phyloP scores from a whole-genome alignment of 30 jellyfish, hydroid and myxozoan genomes.

The Aurelia coerulea region DNA sequence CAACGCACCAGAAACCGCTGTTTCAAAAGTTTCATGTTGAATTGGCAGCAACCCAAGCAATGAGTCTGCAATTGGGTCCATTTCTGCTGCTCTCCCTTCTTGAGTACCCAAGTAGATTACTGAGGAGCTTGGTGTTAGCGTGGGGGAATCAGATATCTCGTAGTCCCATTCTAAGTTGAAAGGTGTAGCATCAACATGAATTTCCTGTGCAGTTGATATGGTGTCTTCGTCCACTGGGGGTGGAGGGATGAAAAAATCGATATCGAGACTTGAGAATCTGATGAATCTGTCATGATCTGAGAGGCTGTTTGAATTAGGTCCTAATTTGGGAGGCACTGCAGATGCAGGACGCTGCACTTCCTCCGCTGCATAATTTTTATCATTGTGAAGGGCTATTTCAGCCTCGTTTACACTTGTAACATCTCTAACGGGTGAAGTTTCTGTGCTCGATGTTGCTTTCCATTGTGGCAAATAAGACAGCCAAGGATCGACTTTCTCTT shows the following conservation, averaged over 20 bases:
- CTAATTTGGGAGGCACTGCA: constrained; percentile 22
- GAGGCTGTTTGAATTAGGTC: constrained; percentile 2
- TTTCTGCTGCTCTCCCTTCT: constrained; percentile 13
- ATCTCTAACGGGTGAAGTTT: constrained; percentile 18
- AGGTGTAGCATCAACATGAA: constrained; percentile 40
- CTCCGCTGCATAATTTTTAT: background rate
- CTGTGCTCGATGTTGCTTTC: constrained; percentile 44
- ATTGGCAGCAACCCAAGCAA: constrained; percentile 83
- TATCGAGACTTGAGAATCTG: constrained; percentile 61
- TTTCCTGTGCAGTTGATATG: constrained; percentile 50
- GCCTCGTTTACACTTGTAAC: constrained; percentile 15
- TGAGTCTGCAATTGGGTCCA: constrained; percentile 89
- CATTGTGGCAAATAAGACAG: constrained; percentile 66
- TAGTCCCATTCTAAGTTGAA: constrained; percentile 77
- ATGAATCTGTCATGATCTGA: constrained; percentile 67
- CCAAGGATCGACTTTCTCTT: constrained; percentile 75
- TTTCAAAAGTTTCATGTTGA: constrained; percentile 55
- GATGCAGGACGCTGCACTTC: constrained; percentile 31
- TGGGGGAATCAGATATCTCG: constrained; percentile 65
- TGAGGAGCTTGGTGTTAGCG: constrained; percentile 82
- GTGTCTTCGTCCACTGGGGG: constrained; percentile 93
- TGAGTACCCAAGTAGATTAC: constrained; percentile 46
- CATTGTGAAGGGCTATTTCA: constrained; percentile 3
- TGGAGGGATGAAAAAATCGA: constrained; percentile 92
- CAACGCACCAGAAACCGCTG: constrained; percentile 74